Percentiles rank a stretch among this genome's conserved stretches.
Evolutionary conservation across 1,140 invertebrate genomes (phyloP).

Genomic region (Psilanteris sp.): DNA sequence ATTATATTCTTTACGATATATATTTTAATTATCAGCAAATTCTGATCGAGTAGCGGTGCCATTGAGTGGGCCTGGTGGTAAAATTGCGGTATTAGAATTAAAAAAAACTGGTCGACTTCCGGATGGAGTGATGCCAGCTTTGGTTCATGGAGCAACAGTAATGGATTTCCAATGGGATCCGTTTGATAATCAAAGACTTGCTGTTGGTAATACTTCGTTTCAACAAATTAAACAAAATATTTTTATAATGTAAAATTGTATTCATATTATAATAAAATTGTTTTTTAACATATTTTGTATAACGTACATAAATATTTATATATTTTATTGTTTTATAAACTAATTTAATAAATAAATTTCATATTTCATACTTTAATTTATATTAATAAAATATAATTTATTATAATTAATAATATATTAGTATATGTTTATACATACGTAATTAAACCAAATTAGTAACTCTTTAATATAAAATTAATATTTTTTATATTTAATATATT

Average conservation of each 20-base stretch:
- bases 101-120: slow-evolving; percentile 88
- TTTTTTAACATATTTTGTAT: no score
- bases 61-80: slow-evolving; percentile 91
- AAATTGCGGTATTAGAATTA: slow-evolving; percentile 92
- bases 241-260: no score
- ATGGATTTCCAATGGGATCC: slow-evolving; percentile 97
- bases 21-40: slow-evolving; percentile 86
- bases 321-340: no score
- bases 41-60: slow-evolving; percentile 91
- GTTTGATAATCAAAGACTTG: slow-evolving; percentile 88
- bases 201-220: slow-evolving; percentile 82
- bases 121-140: slow-evolving; percentile 90
- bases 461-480: background rate
- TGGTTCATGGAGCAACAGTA: slow-evolving; percentile 92
- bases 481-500: background rate
- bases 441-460: no score
- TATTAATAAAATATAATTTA: no score
- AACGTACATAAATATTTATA: no score
- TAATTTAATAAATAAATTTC: no score
- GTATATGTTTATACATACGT: no score
- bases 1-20: no score
- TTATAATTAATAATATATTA: no score
- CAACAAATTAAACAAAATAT: slow-evolving; percentile 2
- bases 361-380: no score
- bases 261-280: no score